Evolutionary conservation across 1,140 invertebrate genomes (phyloP).

Genomic region (Anagrus nilaparvatae): DNA sequence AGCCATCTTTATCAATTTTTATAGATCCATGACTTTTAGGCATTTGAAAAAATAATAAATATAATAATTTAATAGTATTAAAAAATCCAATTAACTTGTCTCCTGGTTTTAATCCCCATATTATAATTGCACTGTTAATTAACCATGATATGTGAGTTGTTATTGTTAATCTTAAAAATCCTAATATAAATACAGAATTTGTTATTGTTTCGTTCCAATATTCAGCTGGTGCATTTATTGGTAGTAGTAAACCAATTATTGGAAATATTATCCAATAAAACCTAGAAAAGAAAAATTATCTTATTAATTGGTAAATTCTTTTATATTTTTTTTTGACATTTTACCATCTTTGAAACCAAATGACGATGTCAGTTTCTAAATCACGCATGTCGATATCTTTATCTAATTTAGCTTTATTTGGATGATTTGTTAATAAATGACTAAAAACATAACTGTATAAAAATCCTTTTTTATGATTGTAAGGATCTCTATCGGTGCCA

Average conservation of each 20-base stretch:
- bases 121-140: conserved; percentile 54
- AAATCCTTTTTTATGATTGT: conserved; percentile 78
- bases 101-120: conserved; percentile 60
- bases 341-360: conserved; percentile 76
- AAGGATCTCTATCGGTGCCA: conserved; percentile 82
- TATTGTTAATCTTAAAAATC: conserved; percentile 54
- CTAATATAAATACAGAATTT: conserved; percentile 51
- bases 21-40: conserved; percentile 32
- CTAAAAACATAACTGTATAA: conserved; percentile 71
- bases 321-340: neutral
- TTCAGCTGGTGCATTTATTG: conserved; percentile 60
- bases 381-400: conserved; percentile 76
- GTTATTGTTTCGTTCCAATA: conserved; percentile 60
- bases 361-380: conserved; percentile 68
- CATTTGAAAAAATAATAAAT: conserved; percentile 27
- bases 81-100: conserved; percentile 53
- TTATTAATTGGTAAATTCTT: neutral
- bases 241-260: conserved; percentile 55
- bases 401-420: conserved; percentile 58
- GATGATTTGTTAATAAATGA: conserved; percentile 58
- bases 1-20: conserved; percentile 24
- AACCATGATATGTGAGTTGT: conserved; percentile 53
- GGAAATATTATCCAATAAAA: conserved; percentile 60
- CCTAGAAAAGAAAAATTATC: conserved; percentile 37
- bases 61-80: conserved; percentile 24